phyloP scores from a whole-genome alignment of 2,888 invertebrate genomes.

The Apodemia hepburni region DNA sequence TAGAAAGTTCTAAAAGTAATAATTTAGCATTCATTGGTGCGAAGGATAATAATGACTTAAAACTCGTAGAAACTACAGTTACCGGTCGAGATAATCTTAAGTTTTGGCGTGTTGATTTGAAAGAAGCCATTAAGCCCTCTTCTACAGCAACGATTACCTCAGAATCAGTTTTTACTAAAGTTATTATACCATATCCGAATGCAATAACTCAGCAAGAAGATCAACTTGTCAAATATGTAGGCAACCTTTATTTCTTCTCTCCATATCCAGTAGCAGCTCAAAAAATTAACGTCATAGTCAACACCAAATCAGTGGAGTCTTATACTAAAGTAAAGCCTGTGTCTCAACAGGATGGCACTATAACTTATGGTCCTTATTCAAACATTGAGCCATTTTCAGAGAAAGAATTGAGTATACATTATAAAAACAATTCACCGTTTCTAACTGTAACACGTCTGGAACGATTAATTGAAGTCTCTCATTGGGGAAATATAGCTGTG shows the following conservation, averaged over 20 bases:
- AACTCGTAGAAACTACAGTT: conserved; percentile 70
- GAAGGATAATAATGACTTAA: conserved; percentile 83
- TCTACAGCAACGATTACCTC: conserved; percentile 81
- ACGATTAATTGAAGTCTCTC: conserved; percentile 96
- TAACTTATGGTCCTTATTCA: conserved; percentile 94
- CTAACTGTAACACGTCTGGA: conserved; percentile 94
- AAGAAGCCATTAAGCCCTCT: conserved; percentile 80
- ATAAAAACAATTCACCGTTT: conserved; percentile 98
- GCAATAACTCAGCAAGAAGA: conserved; percentile 95
- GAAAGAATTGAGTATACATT: conserved; percentile 90
- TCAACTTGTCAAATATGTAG: conserved; percentile 93
- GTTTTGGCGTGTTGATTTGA: conserved; percentile 81
- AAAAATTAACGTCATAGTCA: conserved; percentile 88
- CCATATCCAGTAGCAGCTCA: conserved; percentile 91
- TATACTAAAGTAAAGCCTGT: conserved; percentile 92
- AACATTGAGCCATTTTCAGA: conserved; percentile 81
- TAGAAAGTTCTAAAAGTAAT: conserved; percentile 82
- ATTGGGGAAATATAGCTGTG: conserved; percentile 99
- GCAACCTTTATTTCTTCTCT: conserved; percentile 90
- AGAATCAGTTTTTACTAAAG: conserved; percentile 88
- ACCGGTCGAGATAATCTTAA: conserved; percentile 68
- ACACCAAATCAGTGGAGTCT: conserved; percentile 89
- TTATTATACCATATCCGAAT: conserved; percentile 90
- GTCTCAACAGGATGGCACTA: conserved; percentile 87
- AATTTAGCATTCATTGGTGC: conserved; percentile 88